phyloP scores from a whole-genome alignment of 2,113 vertebrate species.

The Emydura subglobosa region DNA sequence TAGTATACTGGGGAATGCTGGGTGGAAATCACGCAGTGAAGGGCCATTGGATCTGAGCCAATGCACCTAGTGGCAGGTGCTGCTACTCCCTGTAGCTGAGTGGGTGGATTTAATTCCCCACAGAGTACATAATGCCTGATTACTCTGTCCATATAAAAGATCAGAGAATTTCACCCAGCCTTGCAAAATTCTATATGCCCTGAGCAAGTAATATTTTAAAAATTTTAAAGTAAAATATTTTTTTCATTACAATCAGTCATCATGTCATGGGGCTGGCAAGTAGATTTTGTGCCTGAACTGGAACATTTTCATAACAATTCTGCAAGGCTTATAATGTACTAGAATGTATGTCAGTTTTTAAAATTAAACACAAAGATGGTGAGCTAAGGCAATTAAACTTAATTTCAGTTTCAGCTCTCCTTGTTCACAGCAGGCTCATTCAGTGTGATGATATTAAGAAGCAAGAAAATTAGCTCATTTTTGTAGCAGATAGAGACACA shows the following conservation, averaged over 20 bases:
- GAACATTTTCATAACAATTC: neutral
- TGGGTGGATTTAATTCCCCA: neutral
- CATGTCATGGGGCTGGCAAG: too few species aligned
- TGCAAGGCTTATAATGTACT: neutral
- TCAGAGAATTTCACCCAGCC: neutral
- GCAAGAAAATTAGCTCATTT: neutral
- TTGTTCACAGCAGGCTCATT: rapidly evolving
- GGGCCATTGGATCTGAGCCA: rapidly evolving
- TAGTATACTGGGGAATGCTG: neutral
- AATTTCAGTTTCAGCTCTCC: neutral
- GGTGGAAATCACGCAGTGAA: rapidly evolving
- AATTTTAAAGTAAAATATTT: neutral
- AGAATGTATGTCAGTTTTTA: neutral
- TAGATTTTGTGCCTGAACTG: rapidly evolving
- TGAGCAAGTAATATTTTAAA: too few species aligned
- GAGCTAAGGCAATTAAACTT: neutral
- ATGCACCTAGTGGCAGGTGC: neutral
- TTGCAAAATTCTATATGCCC: neutral
- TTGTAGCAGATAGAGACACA: neutral
- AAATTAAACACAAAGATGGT: neutral
- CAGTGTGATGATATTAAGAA: neutral
- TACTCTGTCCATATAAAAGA: neutral
- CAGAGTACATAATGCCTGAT: neutral
- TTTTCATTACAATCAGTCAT: rapidly evolving
- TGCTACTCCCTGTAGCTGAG: neutral